Percentiles rank a stretch among this genome's conserved stretches.
Evolutionary conservation across 1,140 invertebrate genomes (phyloP).

Genomic region (Acyrthosiphon pisum): DNA sequence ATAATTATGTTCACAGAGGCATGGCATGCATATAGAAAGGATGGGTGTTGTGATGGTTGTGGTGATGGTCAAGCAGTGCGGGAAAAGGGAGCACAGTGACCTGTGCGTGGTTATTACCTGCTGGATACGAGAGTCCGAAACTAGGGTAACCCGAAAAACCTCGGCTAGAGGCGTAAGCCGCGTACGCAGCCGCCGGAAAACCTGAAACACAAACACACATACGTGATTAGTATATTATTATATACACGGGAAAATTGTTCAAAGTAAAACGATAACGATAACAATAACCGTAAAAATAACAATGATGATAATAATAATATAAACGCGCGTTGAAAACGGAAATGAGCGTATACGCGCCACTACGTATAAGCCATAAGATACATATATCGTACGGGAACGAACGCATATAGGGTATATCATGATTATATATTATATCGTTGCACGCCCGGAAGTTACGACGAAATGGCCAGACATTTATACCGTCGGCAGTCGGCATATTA

Average conservation of each 20-base stretch:
- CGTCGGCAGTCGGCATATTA: not conserved
- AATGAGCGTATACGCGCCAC: not conserved
- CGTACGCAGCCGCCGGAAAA: slow-evolving; percentile 90
- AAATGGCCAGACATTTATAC: not conserved
- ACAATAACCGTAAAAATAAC: not conserved
- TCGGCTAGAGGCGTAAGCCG: slow-evolving; percentile 90
- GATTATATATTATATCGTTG: not conserved
- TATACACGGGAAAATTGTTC: not conserved
- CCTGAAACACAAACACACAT: slow-evolving; percentile 72
- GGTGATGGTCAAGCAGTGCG: slow-evolving; percentile 72
- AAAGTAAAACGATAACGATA: not conserved
- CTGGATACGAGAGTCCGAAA: slow-evolving; percentile 93
- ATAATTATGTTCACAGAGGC: slow-evolving; percentile 75
- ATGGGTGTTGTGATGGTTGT: slow-evolving; percentile 65
- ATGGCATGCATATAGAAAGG: slow-evolving; percentile 76
- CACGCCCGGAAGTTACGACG: not conserved
- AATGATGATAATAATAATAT: slow-evolving; percentile 6
- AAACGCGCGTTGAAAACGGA: not conserved
- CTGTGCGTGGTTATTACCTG: slow-evolving; percentile 76
- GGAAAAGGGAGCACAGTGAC: slow-evolving; percentile 67
- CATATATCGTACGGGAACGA: not conserved
- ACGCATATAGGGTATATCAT: not conserved
- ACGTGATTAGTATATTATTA: slow-evolving; percentile 4
- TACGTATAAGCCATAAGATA: not conserved
- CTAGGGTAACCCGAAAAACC: slow-evolving; percentile 95